phyloP scores from a whole-genome alignment of 2,888 invertebrate species.

The Margaritifera margaritifera region DNA sequence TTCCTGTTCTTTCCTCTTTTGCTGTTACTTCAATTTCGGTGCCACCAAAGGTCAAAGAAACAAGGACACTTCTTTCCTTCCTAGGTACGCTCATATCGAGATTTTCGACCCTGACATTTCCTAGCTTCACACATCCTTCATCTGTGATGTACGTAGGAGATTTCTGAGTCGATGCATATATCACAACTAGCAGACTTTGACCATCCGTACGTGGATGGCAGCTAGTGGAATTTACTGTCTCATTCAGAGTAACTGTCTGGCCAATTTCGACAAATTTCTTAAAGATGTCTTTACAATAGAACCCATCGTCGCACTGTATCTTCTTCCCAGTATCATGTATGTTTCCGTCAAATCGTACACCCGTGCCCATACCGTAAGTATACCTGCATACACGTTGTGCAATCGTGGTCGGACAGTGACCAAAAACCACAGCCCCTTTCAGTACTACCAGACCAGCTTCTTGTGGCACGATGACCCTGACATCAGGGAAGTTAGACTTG shows the following conservation, averaged over 20 bases:
- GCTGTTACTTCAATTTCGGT: constrained; percentile 21
- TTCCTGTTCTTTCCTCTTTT: constrained; percentile 6
- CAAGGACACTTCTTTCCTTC: constrained; percentile 11
- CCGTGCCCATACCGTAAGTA: constrained; percentile 24
- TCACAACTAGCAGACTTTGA: background rate
- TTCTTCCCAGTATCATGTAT: constrained; percentile 14
- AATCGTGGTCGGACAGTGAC: constrained; percentile 17
- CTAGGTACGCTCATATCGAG: constrained; percentile 1
- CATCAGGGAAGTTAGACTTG: constrained; percentile 13
- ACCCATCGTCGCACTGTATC: constrained; percentile 1
- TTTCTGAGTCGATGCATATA: constrained; percentile 13
- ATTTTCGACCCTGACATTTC: constrained; percentile 17
- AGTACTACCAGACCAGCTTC: constrained; percentile 20
- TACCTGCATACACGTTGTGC: constrained; percentile 7
- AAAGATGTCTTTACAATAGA: constrained; percentile 22
- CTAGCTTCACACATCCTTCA: constrained; percentile 19
- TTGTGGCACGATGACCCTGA: constrained; percentile 14
- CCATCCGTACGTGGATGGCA: no score
- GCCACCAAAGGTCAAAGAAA: constrained; percentile 18
- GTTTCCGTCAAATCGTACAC: constrained; percentile 17
- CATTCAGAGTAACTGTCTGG: constrained; percentile 7
- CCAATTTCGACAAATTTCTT: constrained; percentile 21
- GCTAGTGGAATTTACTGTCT: no score
- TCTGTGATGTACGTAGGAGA: constrained; percentile 25
- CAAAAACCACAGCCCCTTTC: constrained; percentile 26